Evolutionary conservation across 2,888 invertebrate species (phyloP), one percentile per base, ranked within the genome.

Genomic region (Nemotelus nigrinus): DNA sequence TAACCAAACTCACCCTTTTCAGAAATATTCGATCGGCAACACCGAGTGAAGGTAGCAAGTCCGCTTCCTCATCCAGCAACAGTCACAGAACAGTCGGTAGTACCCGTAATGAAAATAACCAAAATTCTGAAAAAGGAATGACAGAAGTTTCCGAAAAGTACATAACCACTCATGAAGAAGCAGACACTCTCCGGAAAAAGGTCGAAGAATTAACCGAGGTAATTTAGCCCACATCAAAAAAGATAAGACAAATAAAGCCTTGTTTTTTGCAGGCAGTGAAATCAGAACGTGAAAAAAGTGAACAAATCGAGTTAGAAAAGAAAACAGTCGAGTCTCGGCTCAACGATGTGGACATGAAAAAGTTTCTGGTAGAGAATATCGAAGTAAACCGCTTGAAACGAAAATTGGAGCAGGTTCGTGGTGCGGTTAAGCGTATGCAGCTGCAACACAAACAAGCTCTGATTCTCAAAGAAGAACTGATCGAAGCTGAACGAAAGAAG

Each of bases 341-440:
- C 6, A 75, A 78, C 2, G 72, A 80, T 72, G 55, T 77, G 6
- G 68, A 78, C 68, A 67, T 78, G 60, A 78, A 78, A 50, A 74
- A 75, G 53, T 67, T 65, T 50, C 8, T 78, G 39, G 64, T 67
- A n/a, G 77, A 78, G 60, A 78, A 77, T 55, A 67, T 77, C n/a
- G 80, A 78, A 76, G 53, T 78, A 2, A 80, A 77, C 44, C 78
- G 78, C 8, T 64, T 78, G 10, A 80, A 78, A 47, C 68, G 71
- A 6, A 80, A 77, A 67, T 41, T 80, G 41, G 79, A 76, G 47
- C 64, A 79, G 47, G 50, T 76, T 60, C 70, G 60, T 39, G 57
- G 65, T 2, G 57, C 71, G 1, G 55, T 71, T 4, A 55, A 55
- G 8, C 70, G 67, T 8, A 43, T 79, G 55, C 70, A 76, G 47